Conservation (phyloP, 2,113 vertebrate genomes). For the Ariopsis seemanni region DNA sequence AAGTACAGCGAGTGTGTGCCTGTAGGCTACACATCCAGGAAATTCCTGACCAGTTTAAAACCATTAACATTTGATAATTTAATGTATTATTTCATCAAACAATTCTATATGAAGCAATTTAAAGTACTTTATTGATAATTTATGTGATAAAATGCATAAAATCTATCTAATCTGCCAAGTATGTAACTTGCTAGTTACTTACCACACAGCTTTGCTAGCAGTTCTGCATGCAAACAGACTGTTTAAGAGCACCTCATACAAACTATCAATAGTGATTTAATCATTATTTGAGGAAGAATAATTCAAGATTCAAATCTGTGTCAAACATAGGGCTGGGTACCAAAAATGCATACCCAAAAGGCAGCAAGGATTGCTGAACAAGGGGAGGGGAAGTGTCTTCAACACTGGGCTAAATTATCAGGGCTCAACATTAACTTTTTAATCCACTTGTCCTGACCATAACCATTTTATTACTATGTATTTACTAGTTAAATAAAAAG, state of each 20-base stretch:
- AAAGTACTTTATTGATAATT: too few relatives aligned
- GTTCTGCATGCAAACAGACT: neutral
- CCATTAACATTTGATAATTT: neutral
- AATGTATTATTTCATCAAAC: neutral
- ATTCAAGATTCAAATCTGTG: neutral
- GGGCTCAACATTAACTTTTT: too few relatives aligned
- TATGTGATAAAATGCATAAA: too few relatives aligned
- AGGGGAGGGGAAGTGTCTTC: too few relatives aligned
- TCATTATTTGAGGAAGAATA: too few relatives aligned
- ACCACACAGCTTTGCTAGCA: neutral
- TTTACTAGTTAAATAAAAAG: too few relatives aligned
- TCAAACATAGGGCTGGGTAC: neutral
- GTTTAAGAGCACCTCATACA: neutral
- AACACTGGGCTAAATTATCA: too few relatives aligned
- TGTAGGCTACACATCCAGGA: neutral
- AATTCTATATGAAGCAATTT: neutral
- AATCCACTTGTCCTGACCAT: too few relatives aligned
- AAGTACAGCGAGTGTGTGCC: neutral
- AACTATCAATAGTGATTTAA: neutral
- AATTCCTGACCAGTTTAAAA: neutral
- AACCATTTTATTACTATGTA: too few relatives aligned
- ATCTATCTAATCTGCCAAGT: too few relatives aligned
- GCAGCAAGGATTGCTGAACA: neutral
- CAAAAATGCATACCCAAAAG: neutral
- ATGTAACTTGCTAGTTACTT: too few relatives aligned